phyloP scores from a whole-genome alignment of 2,797 vertebrate species.

The Botia kubotai region DNA sequence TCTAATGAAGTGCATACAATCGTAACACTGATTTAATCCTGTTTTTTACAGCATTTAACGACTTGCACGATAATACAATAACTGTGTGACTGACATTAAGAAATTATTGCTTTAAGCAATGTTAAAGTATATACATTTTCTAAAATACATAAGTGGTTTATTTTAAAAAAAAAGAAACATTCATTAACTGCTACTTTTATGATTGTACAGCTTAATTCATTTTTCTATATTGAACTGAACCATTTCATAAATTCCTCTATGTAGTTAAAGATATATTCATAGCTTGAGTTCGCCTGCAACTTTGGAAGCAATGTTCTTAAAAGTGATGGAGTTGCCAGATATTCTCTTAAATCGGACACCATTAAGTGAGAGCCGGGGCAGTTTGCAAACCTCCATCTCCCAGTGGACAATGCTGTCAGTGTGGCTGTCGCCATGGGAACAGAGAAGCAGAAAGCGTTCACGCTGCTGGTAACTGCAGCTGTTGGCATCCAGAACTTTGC shows the following conservation, averaged over 20 bases:
- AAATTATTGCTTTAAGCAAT: conserved; percentile 96
- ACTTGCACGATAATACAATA: conserved; percentile 51
- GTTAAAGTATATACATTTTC: conserved; percentile 85
- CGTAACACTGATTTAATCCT: conserved; percentile 70
- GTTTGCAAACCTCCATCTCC: conserved; percentile 94
- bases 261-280: conserved; percentile 80
- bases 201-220: conserved; percentile 93
- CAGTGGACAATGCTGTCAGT: conserved; percentile 87
- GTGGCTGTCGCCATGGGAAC: conserved; percentile 86
- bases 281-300: conserved; percentile 93
- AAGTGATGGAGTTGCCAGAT: conserved; percentile 91
- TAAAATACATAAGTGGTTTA: conserved; percentile 86
- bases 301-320: conserved; percentile 94
- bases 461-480: conserved; percentile 90
- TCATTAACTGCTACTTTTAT: conserved; percentile 88
- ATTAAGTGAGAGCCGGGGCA: conserved; percentile 90
- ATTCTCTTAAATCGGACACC: conserved; percentile 92
- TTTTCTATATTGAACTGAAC: conserved; percentile 69
- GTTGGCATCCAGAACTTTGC: conserved; percentile 88
- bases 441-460: conserved; percentile 89
- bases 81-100: conserved; percentile 58
- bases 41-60: conserved; percentile 78
- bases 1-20: conserved; percentile 51
- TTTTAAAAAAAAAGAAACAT: conserved; percentile 74
- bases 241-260: conserved; percentile 59